Percentiles rank a stretch among this genome's conserved stretches.
Evolutionary conservation across 2,888 invertebrate genomes (phyloP).

Genomic region (Tetrapedia diversipes): DNA sequence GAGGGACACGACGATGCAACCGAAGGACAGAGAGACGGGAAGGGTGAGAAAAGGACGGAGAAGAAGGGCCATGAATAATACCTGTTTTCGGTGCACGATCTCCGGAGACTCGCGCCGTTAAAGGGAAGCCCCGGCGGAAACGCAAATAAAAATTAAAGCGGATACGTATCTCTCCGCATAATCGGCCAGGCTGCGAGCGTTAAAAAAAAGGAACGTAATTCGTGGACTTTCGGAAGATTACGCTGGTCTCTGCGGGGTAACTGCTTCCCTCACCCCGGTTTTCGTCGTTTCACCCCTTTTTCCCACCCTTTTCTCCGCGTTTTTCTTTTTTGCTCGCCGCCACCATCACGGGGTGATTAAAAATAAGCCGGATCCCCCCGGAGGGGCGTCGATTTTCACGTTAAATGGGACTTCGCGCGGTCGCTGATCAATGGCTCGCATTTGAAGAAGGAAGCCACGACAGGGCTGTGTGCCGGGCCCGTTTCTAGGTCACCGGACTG

Average conservation of each 20-base stretch:
- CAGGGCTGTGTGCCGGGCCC: slow-evolving; percentile 14
- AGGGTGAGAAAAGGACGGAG: not conserved
- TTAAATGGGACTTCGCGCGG: not conserved
- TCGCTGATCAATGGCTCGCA: slow-evolving; percentile 17
- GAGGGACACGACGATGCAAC: not conserved
- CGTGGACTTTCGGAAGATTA: slow-evolving; percentile 61
- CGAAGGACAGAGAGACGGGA: not conserved
- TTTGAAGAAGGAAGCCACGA: not conserved
- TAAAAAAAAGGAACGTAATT: slow-evolving; percentile 69
- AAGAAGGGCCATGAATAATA: slow-evolving; percentile 49
- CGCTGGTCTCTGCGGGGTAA: not conserved
- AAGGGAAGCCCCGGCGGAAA: slow-evolving; percentile 33
- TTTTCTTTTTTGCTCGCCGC: not conserved
- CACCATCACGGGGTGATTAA: slow-evolving; percentile 46
- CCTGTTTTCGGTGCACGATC: slow-evolving; percentile 45
- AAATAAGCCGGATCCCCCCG: slow-evolving; percentile 39
- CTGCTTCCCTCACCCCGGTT: not conserved
- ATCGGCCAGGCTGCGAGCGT: slow-evolving; percentile 61
- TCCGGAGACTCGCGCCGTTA: slow-evolving; percentile 31
- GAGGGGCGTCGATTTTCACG: slow-evolving; percentile 12
- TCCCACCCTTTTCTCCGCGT: not conserved
- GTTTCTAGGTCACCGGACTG: slow-evolving; percentile 45
- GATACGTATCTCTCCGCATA: slow-evolving; percentile 52
- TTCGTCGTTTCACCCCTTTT: not conserved
- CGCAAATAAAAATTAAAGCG: slow-evolving; percentile 45